Evolutionary conservation across 2,113 vertebrate species (phyloP).

Genomic region (Anguilla japonica): DNA sequence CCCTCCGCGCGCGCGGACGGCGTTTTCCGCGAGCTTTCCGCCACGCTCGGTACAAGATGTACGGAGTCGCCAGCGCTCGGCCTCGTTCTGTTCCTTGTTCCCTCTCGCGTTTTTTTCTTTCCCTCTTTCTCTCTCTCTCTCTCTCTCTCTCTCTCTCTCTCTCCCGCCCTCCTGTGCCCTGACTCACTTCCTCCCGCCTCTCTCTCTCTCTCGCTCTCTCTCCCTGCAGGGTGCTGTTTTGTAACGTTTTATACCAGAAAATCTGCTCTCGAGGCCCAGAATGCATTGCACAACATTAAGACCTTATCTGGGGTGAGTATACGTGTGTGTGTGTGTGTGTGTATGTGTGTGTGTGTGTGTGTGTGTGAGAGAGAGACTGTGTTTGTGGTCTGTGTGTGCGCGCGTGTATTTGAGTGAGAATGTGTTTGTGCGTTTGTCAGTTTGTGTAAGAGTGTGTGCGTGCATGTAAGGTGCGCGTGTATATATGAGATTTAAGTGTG

Average conservation of each 20-base stretch:
- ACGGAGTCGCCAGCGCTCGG: neutral
- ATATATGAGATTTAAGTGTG: neutral
- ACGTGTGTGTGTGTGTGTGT: conserved; percentile 42
- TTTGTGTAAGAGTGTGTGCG: conserved; percentile 74
- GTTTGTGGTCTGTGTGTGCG: neutral
- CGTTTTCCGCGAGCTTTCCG: neutral
- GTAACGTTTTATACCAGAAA: conserved; percentile 99
- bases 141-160: neutral
- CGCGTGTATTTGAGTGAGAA: no score
- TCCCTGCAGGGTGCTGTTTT: conserved; percentile 94
- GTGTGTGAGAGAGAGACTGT: conserved; percentile 8
- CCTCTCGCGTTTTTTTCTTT: neutral
- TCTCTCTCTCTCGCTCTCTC: conserved; percentile 28
- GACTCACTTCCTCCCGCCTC: conserved; percentile 34
- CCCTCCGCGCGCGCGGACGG: neutral
- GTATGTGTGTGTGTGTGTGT: conserved; percentile 28
- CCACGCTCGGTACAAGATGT: neutral
- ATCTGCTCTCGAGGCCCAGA: conserved; percentile 98
- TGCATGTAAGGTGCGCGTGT: neutral
- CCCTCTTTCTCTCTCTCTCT: neutral
- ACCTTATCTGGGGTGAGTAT: conserved; percentile 99
- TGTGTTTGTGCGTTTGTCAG: conserved; percentile 36
- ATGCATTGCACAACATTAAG: conserved; percentile 99
- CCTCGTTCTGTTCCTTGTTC: neutral
- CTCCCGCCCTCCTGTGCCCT: neutral